Base-by-base conservation (phyloP, 2,888 invertebrate genomes). In the Xanthostigma xanthostigma region DNA sequence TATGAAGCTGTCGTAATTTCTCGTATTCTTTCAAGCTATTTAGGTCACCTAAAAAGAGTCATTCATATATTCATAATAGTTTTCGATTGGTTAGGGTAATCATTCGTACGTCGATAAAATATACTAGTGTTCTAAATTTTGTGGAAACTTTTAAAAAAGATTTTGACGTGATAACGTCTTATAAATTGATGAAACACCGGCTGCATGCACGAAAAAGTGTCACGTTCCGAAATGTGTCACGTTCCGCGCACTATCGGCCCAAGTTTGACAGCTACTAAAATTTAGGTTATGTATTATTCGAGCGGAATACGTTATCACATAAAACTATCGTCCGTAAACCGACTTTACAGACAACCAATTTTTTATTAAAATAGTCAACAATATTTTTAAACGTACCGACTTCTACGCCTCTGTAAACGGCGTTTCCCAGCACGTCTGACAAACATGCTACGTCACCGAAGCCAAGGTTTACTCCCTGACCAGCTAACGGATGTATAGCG, bases 381-480 rank as follows among this genome's bases (percentile, higher is more conserved):
- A 13, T 2, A 11, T 39, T 41, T 11, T 27, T n/a, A 17, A 11
- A 60, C 59, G 58, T 67, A 83, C 86, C 78, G 45, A 93, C 67
- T 57, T 80, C 76, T 46, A 78, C 73, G 2, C 97, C 97, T 50
- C 76, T 70, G 59, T 79, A 78, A 1, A 79, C 70, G 0, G 85
- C 79, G 17, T 84, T 75, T 0, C 81, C 75, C 12, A 98, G 67
- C 11, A 79, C 63, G 44, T 79, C 69, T 0, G 80, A 76, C n/a
- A 98, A 71, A 54, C 78, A 76, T 35, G 73, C 69, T 0, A 94
- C 83, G 69, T 99, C 98, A 8, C 92, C 91, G 64, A 97, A 94
- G 2, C 98, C 98, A 41, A 98, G 72, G 71, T 99, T 99, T 1
- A 96, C 92, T 8, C 98, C 98, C 69, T 96, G 96, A 0, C 97